Evolutionary conservation across 2,888 invertebrate species (phyloP), one percentile per base, ranked within the genome.

Genomic region (Heteromyza rotundicornis): DNA sequence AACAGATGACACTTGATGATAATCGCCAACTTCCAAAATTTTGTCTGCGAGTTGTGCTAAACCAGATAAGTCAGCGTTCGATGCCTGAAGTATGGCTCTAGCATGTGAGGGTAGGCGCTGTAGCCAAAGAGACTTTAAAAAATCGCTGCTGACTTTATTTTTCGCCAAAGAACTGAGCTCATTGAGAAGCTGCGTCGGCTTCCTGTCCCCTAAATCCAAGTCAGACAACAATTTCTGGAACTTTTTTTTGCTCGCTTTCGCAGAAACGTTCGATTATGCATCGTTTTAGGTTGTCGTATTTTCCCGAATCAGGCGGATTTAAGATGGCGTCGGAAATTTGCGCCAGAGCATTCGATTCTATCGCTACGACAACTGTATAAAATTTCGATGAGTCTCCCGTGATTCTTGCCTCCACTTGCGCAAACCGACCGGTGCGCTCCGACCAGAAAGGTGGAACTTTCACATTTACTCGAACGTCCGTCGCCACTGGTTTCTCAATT

Each of bases 371-470:
- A 0, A 75, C 67, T 20, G 68, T 67, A 1, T 68, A 60, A 36
- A 70, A 75, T 49, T 71, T 78, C 0, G 69, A 67, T 0, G 17
- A 8, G 24, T 76, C 75, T 1, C 55, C 22, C 0, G 52, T 65
- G 3, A 77, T 70, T 2, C 66, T 62, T 1, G 68, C 66, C 32
- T 77, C 74, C 2, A 74, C 47, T 35, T 73, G 68, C 0, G 73
- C 69, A 32, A 78, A 74, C 75, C 74, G 78, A 40, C 70, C 72
- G 0, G 74, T 70, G 3, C 69, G 67, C 1, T 67, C 64, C 1
- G 69, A 44, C 64, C 70, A 69, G 50, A 75, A 75, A 1, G 70
- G 72, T 2, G 75, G 70, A 14, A 68, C 50, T 3, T 66, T 67
- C 65, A 27, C 27, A 10, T 27, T 27, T 5, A 27, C 10, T 27